Evolutionary conservation across 1,140 invertebrate genomes (phyloP).

Genomic region (Calephelis nemesis): DNA sequence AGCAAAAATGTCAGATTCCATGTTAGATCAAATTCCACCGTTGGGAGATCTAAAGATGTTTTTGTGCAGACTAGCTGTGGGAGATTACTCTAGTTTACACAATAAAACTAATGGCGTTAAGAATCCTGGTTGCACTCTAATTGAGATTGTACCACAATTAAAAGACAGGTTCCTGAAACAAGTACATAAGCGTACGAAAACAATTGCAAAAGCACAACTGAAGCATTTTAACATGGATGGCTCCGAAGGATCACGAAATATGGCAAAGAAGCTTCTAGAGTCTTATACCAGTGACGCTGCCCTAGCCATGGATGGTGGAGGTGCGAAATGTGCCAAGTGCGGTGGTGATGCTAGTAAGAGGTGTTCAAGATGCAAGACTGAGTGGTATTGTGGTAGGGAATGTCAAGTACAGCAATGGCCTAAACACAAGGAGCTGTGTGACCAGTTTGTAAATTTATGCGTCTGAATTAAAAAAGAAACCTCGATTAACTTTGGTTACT

Average conservation of each 20-base stretch:
- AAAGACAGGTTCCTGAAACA: constrained; percentile 65
- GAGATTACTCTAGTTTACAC: constrained; percentile 56
- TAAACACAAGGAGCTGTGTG: constrained; percentile 79
- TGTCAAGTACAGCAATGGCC: constrained; percentile 81
- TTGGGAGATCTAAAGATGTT: constrained; percentile 86
- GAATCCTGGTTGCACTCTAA: constrained; percentile 64
- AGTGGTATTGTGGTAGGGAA: constrained; percentile 81
- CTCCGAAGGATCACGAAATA: constrained; percentile 49
- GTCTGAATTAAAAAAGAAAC: not conserved
- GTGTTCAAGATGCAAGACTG: constrained; percentile 80
- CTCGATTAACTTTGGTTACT: too few relatives aligned
- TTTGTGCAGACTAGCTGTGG: constrained; percentile 75
- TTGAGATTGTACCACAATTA: constrained; percentile 73
- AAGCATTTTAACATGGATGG: constrained; percentile 63
- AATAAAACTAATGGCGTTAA: constrained; percentile 54
- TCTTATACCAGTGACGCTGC: constrained; percentile 80
- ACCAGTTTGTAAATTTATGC: constrained; percentile 46
- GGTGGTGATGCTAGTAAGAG: constrained; percentile 78
- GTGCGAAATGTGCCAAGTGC: constrained; percentile 77
- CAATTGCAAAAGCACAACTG: constrained; percentile 60
- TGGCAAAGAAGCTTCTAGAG: constrained; percentile 62
- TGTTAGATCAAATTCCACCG: constrained; percentile 88
- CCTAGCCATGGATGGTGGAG: constrained; percentile 75
- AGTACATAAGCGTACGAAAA: constrained; percentile 64
- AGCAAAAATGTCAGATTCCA: constrained; percentile 80